These are phyloP conservation scores for Diorhabda elongata DNA, from an alignment of 1,140 invertebrate species.

Conservation along the genomic window DNA sequence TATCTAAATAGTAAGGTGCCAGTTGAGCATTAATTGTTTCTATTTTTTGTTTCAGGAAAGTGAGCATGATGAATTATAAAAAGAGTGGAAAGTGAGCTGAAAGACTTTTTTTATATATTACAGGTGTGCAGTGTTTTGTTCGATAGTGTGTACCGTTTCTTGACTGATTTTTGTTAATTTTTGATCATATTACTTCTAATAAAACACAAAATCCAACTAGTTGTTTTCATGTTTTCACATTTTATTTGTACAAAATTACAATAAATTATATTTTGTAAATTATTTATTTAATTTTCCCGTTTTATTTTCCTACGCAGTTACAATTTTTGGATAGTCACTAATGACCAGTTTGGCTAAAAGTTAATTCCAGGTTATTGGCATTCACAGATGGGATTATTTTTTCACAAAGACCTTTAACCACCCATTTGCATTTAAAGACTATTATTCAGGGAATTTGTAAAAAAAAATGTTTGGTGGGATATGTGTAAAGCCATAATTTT, in stretches of 20 bases:
- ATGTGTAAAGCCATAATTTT: too few species aligned
- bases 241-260: constrained; percentile 30
- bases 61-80: constrained; percentile 49
- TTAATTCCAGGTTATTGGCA: too few species aligned
- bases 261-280: constrained; percentile 31
- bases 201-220: constrained; percentile 31
- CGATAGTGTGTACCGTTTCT: constrained; percentile 41
- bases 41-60: constrained; percentile 42
- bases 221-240: constrained; percentile 29
- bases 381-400: too few species aligned
- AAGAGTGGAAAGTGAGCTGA: constrained; percentile 27
- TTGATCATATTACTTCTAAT: constrained; percentile 37
- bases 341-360: too few species aligned
- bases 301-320: neutral
- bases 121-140: constrained; percentile 45
- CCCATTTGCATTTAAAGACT: too few species aligned
- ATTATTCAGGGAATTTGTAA: too few species aligned
- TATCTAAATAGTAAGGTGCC: neutral
- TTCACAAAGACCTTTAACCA: too few species aligned
- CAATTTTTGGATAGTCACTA: too few species aligned
- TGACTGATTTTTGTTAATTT: constrained; percentile 44
- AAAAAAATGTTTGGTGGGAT: too few species aligned
- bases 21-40: constrained; percentile 20
- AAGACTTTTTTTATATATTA: constrained; percentile 44
- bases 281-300: constrained; percentile 87